These are phyloP conservation scores for Hoplostethus mediterraneus DNA, from an alignment of 2,797 vertebrate genomes.

Conservation along the genomic window DNA sequence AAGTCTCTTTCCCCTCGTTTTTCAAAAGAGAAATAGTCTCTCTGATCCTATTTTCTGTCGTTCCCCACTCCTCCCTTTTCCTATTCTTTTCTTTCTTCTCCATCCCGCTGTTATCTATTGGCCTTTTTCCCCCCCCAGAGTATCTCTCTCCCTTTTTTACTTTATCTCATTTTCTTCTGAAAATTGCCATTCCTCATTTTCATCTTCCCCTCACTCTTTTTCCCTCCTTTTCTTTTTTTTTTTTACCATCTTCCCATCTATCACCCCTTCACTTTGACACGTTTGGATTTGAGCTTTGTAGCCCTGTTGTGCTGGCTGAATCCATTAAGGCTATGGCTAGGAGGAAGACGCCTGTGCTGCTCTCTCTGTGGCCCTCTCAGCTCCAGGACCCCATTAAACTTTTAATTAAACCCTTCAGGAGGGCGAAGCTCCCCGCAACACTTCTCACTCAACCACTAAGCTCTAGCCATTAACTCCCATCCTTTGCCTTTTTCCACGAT, in stretches of 20 bases:
- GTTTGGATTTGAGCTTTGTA: conserved; percentile 30
- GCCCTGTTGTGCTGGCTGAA: conserved; percentile 33
- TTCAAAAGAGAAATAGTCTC: conserved; percentile 39
- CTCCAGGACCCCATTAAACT: conserved; percentile 71
- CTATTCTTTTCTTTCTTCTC: conserved; percentile 5
- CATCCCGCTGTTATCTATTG: not conserved
- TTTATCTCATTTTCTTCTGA: not conserved
- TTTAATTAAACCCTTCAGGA: conserved; percentile 74
- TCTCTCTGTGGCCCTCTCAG: conserved; percentile 29
- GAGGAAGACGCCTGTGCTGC: conserved; percentile 29
- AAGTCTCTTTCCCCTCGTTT: conserved; percentile 31
- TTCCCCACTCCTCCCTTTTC: not conserved
- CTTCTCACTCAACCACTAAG: conserved; percentile 36
- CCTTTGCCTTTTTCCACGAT: conserved; percentile 5
- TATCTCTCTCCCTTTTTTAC: conserved; percentile 15
- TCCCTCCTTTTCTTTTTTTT: not conserved
- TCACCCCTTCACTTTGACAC: conserved; percentile 25
- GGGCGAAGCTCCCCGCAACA: conserved; percentile 27
- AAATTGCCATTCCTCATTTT: not conserved
- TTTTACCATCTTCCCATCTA: not conserved
- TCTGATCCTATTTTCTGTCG: conserved; percentile 17
- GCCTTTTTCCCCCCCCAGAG: not conserved
- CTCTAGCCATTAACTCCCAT: conserved; percentile 31
- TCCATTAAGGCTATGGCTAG: conserved; percentile 47
- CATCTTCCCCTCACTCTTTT: not conserved